These are phyloP conservation scores for Urophycis tenuis DNA, from an alignment of 2,797 vertebrate species.

Conservation along the genomic window DNA sequence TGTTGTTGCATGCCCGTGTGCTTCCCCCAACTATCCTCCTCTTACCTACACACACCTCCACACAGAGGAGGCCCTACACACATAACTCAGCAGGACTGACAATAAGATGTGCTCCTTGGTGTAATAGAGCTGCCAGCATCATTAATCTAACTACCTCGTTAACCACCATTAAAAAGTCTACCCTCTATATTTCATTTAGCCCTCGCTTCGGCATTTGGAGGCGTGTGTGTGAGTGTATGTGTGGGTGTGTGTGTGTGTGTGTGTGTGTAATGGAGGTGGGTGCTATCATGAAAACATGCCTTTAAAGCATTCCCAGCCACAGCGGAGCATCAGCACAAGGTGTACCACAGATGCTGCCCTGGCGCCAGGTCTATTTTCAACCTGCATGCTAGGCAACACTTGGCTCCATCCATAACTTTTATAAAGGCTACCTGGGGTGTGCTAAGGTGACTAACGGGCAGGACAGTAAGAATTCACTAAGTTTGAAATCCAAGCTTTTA, in stretches of 20 bases:
- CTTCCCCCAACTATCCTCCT: background rate
- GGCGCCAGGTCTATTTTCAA: background rate
- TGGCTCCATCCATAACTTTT: background rate
- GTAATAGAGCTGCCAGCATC: constrained; percentile 43
- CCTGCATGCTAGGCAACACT: background rate
- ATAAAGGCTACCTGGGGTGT: background rate
- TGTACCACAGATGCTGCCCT: background rate
- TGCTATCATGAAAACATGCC: constrained; percentile 1
- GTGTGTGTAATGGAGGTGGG: background rate
- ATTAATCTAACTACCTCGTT: constrained; percentile 63
- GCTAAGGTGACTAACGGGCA: background rate
- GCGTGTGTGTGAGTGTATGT: constrained; percentile 45
- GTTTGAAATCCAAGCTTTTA: background rate
- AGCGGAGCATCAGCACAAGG: background rate
- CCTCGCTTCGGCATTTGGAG: constrained; percentile 25
- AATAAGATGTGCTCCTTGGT: constrained; percentile 57
- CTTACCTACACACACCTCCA: background rate
- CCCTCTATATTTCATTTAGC: constrained; percentile 50
- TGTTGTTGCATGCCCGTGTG: constrained; percentile 1
- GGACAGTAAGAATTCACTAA: background rate
- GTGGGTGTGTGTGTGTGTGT: background rate
- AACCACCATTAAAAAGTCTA: constrained; percentile 61
- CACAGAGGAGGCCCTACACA: constrained; percentile 25
- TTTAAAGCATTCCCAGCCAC: constrained; percentile 2
- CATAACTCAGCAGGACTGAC: constrained; percentile 54